Conservation (phyloP, 2,797 vertebrate species). For the Intellagama lesueurii region DNA sequence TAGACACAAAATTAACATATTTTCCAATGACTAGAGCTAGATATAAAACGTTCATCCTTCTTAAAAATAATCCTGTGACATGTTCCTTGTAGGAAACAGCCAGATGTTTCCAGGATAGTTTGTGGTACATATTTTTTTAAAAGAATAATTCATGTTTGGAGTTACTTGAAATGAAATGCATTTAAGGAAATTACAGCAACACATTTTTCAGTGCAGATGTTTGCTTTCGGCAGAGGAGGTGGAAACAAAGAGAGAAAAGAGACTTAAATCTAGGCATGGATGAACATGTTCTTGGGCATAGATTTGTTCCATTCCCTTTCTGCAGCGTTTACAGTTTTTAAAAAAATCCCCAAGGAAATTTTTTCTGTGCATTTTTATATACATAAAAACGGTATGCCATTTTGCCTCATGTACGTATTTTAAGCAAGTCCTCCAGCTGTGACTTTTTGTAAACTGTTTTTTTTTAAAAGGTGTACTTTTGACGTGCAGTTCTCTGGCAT, state of each 20-base stretch:
- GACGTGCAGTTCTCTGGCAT: not conserved
- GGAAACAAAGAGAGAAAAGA: not conserved
- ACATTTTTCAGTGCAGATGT: constrained; percentile 43
- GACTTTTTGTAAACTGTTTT: not conserved
- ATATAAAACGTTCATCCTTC: constrained; percentile 35
- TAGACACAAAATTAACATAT: too few species aligned
- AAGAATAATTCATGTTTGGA: constrained; percentile 12
- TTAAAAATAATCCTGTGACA: constrained; percentile 26
- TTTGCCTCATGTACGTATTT: not conserved
- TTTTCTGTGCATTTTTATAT: not conserved
- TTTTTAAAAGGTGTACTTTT: not conserved
- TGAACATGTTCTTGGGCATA: not conserved
- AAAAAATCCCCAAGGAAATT: not conserved
- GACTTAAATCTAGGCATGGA: not conserved
- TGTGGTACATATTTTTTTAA: not conserved
- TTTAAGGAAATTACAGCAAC: constrained; percentile 38
- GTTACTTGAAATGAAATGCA: constrained; percentile 20
- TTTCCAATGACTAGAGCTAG: constrained; percentile 10
- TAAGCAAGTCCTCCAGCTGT: not conserved
- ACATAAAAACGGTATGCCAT: too few species aligned
- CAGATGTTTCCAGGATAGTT: constrained; percentile 50
- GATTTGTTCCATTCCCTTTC: not conserved
- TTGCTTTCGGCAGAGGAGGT: constrained; percentile 35
- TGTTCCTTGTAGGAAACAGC: constrained; percentile 19
- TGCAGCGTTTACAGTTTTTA: not conserved